Evolutionary conservation across 2,797 vertebrate species (phyloP), one percentile per base, ranked within the genome.

Genomic region (Lagodon rhomboides): DNA sequence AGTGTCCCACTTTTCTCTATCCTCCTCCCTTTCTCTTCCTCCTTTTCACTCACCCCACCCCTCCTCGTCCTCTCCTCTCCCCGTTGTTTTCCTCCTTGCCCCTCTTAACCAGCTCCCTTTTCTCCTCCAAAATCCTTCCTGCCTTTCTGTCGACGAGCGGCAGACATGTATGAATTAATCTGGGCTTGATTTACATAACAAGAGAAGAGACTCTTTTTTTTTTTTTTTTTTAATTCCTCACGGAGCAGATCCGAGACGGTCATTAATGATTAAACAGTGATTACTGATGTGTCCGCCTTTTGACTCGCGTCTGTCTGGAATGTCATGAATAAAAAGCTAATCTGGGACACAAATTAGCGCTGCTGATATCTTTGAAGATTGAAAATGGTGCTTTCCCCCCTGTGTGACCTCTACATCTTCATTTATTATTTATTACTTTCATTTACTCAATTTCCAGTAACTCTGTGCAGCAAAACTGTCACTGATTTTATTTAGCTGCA

Each of bases 221-320:
- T 20, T 16, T 10, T 38, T n/a, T n/a, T n/a, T n/a, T n/a, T 38
- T 20, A 41, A 80, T 65, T 79, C 70, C 72, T 67, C 27, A 0
- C 3, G 51, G 78, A 85, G 68, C 46, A 62, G 65, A 85, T 79
- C 51, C 20, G 23, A 83, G 82, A 79, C 54, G 1, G 68, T 66
- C 73, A 63, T 86, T 75, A 80, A 86, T 86, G 79, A 86, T 89
- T 86, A 68, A 90, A 77, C 60, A 70, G 18, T 67, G 60, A 43
- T 84, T 79, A 87, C 53, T 64, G 64, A 73, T 25, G 12, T 30
- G 55, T 75, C 81, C 75, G 76, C 68, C 67, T 82, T 85, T 75
- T 82, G 73, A 85, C 76, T 82, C 38, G 13, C 23, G 0, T 4
- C 58, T 23, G 20, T 80, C 73, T 83, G 66, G 59, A 64, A 81